phyloP scores from a whole-genome alignment of 2,797 vertebrate species.

The Graptemys geographica region DNA sequence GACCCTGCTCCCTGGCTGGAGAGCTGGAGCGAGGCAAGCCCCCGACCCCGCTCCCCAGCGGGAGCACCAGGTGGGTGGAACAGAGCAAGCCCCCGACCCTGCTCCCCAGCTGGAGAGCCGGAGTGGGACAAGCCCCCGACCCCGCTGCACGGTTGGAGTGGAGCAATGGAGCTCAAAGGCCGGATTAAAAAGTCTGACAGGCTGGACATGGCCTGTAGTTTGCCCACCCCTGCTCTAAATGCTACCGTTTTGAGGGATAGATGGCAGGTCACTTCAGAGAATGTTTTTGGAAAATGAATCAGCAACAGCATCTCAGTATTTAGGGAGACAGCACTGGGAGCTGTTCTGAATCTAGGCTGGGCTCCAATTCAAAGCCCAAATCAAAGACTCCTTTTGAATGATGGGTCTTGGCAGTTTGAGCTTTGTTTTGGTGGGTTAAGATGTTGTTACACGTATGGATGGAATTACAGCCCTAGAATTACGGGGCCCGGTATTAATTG shows the following conservation, averaged over 20 bases:
- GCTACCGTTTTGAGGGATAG: neutral
- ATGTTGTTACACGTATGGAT: neutral
- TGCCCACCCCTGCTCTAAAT: neutral
- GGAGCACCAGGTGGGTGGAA: no score
- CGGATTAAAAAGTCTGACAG: no score
- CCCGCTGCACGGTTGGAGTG: fast-evolving
- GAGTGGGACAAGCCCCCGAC: no score
- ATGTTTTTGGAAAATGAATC: neutral
- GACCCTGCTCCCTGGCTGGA: no score
- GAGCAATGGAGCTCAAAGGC: no score
- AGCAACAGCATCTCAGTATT: neutral
- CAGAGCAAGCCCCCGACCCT: no score
- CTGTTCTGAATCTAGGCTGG: neutral
- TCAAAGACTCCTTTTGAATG: neutral
- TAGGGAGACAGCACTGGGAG: neutral
- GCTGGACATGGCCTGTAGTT: no score
- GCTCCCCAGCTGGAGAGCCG: no score
- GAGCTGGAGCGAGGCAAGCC: no score
- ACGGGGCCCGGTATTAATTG: neutral
- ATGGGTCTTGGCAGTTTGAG: neutral
- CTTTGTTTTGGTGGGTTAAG: neutral
- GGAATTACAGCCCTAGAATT: neutral
- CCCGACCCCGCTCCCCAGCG: fast-evolving
- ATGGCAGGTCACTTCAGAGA: neutral
- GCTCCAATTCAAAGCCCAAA: neutral